Base-by-base conservation (phyloP, 2,888 invertebrate species). In the Periphyllus acericola region DNA sequence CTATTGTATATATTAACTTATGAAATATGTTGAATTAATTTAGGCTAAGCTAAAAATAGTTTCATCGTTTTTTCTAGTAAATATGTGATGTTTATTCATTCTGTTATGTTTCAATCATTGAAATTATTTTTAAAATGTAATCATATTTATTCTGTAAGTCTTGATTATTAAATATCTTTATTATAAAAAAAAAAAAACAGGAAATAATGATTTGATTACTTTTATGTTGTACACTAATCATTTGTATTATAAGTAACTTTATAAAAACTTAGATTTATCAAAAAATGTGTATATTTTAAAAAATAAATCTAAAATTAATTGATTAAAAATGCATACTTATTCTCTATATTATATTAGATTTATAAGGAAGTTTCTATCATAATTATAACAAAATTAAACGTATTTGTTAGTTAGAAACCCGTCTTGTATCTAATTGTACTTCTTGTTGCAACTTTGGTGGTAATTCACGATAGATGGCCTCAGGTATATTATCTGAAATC, bases 401-500 rank as follows among this genome's bases (percentile, higher is more conserved):
- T 25, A 29, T 52, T 17, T 36, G 78, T 87, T 80, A 80, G 46
- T 87, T 87, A 29, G 80, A 87, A 68, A 87, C 80, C 25, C 80
- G 79, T 81, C 87, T 80, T 32, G 87, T 87, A 71, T 95, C 95
- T 89, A 95, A 92, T 89, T 93, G 92, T 29, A 96, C 93, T 90
- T 94, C 93, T 81, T 92, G 93, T 91, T 94, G 94, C 78, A 96
- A 92, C 90, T 94, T 93, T 25, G 93, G 92, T 5, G 97, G 95
- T 83, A 97, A 92, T 91, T 97, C 96, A 17, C 94, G 93, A 91
- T 96, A 97, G 90, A 97, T 95, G 89, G 95, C 93, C 89, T 94
- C 94, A 17, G 97, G 96, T 68, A 97, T 95, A 91, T 96, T 95
- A 91, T 97, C 97, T 96, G 92, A 93, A 93, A 74, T 40, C 40